phyloP scores from a whole-genome alignment of 2,113 vertebrate genomes.

The Clarias batrachus region DNA sequence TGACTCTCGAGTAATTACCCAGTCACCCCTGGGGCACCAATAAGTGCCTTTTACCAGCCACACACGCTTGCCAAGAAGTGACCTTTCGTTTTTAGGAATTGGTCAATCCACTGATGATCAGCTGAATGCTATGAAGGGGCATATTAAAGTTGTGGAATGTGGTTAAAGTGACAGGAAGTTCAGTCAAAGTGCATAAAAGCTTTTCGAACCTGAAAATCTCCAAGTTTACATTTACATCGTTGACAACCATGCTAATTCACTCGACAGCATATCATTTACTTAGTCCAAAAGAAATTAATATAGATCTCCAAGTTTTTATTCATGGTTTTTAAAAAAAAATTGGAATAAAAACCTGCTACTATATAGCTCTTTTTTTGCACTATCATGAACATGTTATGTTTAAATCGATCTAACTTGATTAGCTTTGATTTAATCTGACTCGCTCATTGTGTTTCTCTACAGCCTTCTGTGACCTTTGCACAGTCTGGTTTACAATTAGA shows the following conservation, averaged over 20 bases:
- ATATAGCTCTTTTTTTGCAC: not conserved
- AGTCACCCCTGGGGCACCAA: slow-evolving; percentile 64
- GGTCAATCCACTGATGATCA: slow-evolving; percentile 36
- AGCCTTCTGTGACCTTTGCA: slow-evolving; percentile 20
- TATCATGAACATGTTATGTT: not conserved
- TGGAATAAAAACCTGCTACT: not conserved
- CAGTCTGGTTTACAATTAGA: slow-evolving; percentile 16
- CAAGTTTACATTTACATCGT: not conserved
- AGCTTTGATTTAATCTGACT: slow-evolving; percentile 11
- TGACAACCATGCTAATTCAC: not conserved
- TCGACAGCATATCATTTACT: not conserved
- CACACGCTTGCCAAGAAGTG: slow-evolving; percentile 60
- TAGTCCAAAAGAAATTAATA: not conserved
- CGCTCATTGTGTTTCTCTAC: slow-evolving; percentile 9
- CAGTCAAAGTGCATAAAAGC: not conserved
- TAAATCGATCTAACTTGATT: slow-evolving; percentile 12
- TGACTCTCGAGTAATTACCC: slow-evolving; percentile 74
- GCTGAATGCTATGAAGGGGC: slow-evolving; percentile 39
- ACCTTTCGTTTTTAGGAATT: slow-evolving; percentile 55
- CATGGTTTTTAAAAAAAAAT: not conserved
- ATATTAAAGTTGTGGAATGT: slow-evolving; percentile 30
- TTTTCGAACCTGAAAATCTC: not conserved
- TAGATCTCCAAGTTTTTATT: not conserved
- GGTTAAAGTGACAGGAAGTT: not conserved
- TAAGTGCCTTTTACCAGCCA: slow-evolving; percentile 61